phyloP scores from a whole-genome alignment of 2,797 vertebrate genomes.

The Anguilla anguilla region DNA sequence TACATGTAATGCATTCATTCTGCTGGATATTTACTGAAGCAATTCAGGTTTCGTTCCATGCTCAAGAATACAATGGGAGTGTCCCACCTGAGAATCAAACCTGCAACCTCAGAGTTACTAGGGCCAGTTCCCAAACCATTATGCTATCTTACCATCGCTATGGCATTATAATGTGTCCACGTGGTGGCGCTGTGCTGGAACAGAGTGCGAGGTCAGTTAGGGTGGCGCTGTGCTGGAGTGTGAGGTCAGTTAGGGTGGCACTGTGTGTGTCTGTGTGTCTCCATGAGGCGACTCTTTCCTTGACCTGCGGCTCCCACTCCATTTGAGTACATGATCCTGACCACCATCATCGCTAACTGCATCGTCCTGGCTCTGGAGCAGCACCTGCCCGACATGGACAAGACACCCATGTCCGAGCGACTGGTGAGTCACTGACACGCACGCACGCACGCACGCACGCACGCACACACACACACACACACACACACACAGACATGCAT shows the following conservation, averaged over 20 bases:
- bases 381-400: conserved; percentile 91
- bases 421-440: conserved; percentile 70
- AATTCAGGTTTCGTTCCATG: no score
- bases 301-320: conserved; percentile 75
- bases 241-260: not conserved
- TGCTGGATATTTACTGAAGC: no score
- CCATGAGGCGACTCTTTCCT: conserved; percentile 40
- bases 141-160: not conserved
- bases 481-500: not conserved
- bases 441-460: not conserved
- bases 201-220: not conserved
- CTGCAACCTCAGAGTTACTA: not conserved
- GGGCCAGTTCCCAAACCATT: not conserved
- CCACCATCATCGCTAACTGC: conserved; percentile 97
- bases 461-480: not conserved
- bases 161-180: no score
- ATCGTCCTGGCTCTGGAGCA: conserved; percentile 94
- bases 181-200: not conserved
- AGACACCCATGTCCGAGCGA: conserved; percentile 91
- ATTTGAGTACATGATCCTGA: conserved; percentile 96
- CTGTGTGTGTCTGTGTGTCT: not conserved
- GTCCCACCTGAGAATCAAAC: no score
- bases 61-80: no score
- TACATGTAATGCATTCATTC: no score
- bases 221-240: no score